Percentiles rank a stretch among this genome's conserved stretches.
Conservation (phyloP, 1,140 invertebrate genomes). For the Elymnias hypermnestra region DNA sequence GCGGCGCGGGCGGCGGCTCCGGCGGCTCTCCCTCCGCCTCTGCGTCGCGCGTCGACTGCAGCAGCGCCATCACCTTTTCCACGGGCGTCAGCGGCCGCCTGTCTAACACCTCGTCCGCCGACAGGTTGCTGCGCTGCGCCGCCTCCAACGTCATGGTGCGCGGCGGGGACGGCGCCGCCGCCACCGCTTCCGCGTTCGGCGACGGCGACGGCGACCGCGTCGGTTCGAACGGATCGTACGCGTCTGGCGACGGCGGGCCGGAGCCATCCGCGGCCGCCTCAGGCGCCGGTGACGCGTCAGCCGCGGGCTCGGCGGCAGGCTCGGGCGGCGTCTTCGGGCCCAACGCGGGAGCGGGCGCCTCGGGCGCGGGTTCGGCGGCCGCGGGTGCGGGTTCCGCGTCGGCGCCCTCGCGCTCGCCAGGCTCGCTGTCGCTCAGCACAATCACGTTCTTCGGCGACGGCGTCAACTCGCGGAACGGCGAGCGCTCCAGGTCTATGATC, state of each 20-base stretch:
- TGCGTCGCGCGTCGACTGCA: conserved; percentile 67
- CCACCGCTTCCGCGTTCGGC: no score
- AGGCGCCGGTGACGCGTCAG: conserved; percentile 74
- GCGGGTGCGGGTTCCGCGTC: conserved; percentile 61
- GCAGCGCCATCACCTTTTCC: conserved; percentile 63
- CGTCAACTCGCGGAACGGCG: conserved; percentile 87
- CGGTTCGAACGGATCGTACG: conserved; percentile 92
- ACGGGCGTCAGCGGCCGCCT: conserved; percentile 60
- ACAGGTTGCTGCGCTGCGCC: conserved; percentile 72
- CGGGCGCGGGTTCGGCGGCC: neutral
- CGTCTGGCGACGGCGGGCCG: conserved; percentile 83
- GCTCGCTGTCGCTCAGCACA: conserved; percentile 88
- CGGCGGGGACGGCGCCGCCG: conserved; percentile 29
- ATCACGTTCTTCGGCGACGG: conserved; percentile 88
- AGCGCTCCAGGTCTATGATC: conserved; percentile 89
- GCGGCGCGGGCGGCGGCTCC: conserved; percentile 41
- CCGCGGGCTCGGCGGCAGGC: conserved; percentile 51
- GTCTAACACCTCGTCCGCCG: conserved; percentile 66
- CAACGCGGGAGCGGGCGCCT: conserved; percentile 40
- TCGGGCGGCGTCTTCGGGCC: no score
- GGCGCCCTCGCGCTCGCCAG: conserved; percentile 65
- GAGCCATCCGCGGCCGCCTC: no score
- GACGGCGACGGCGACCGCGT: conserved; percentile 86
- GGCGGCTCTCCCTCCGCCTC: conserved; percentile 39
- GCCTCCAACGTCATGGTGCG: conserved; percentile 51